Evolutionary conservation across 2,113 vertebrate genomes (phyloP), one percentile per base, ranked within the genome.

Genomic region (Alligator sinensis): DNA sequence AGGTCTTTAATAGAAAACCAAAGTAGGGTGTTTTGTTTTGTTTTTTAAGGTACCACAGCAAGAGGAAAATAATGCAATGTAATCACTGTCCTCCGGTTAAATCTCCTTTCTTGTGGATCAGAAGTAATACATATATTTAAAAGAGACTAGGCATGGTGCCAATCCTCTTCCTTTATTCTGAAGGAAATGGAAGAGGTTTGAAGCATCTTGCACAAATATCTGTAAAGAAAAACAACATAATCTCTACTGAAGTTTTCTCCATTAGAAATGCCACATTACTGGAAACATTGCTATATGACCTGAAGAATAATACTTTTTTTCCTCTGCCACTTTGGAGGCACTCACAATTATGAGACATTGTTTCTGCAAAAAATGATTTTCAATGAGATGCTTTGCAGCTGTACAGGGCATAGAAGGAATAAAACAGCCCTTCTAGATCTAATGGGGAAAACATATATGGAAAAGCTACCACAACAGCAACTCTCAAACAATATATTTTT

Each of bases 261-360:
- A 92, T 95, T 95, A 94, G 87, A 94, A 95, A 94, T 12, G 59
- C 87, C 72, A 95, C 78, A 93, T 95, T 95, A 91, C 78, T 88
- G 92, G 88, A 86, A 95, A 92, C 85, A 92, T 92, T 95, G 93
- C 62, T 92, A 57, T 78, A 88, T 95, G 80, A 89, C 64, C 93
- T 93, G 87, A 95, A 95, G 81, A 96, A 93, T 84, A 94, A 77
- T 68, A 77, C 58, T 62, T 74, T 58, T 47, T 86, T 80, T 59
- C 77, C 76, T 93, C 77, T 91, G 34, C 28, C 78, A 86, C 87
- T 96, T 95, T 66, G 89, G 59, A 95, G 47, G 70, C 24, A 74
- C 81, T 90, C 60, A 86, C 27, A 72, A 80, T 89, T 89, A 30
- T 86, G 80, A 92, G 62, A 84, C 6, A 11, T 60, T 80, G 70